Base-by-base conservation (phyloP, 2,888 invertebrate genomes). In the Lysandra coridon region DNA sequence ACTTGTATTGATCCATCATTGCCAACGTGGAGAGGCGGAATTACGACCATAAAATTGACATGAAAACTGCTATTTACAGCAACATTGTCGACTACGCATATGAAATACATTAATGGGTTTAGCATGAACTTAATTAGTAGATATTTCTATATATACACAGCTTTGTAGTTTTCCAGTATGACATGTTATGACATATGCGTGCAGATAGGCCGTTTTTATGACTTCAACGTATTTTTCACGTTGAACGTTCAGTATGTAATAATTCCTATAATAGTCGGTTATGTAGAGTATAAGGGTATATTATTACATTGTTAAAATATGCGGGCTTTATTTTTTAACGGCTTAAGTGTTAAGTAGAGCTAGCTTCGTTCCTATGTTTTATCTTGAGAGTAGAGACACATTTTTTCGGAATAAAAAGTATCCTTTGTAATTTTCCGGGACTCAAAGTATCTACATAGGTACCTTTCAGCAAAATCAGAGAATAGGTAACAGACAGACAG, bases 161-260 rank as follows among this genome's bases (percentile, higher is more conserved):
- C 69, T 37, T 30, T 69, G 33, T 69, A 14, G 1, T 69, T 33
- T 69, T 69, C 33, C 33, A 17, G 69, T 69, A 17, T 37, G 33
- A 69, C 69, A 69, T 69, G 69, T 69, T 69, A 69, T 69, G 30
- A 30, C 64, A 37, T 37, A 37, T 17, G 69, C 69, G 12, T 69
- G 33, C 33, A 37, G 33, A 33, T 14, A 14, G 69, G 14, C 33
- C 5, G 69, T 69, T 69, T 62, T 69, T 33, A 69, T 4, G 33
- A 69, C 17, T 37, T 12, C 23, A 69, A 69, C 64, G 33, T 69
- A 69, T 69, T 69, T 62, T 69, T 69, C 64, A 69, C 10, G 64
- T 69, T 12, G 64, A 69, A 17, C 33, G 69, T 37, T 69, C 33
- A 14, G 69, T 69, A 69, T 69, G 5, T 69, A 33, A 69, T 69